Evolutionary conservation across 2,797 vertebrate genomes (phyloP).

Genomic region (Bovichtus diacanthus): DNA sequence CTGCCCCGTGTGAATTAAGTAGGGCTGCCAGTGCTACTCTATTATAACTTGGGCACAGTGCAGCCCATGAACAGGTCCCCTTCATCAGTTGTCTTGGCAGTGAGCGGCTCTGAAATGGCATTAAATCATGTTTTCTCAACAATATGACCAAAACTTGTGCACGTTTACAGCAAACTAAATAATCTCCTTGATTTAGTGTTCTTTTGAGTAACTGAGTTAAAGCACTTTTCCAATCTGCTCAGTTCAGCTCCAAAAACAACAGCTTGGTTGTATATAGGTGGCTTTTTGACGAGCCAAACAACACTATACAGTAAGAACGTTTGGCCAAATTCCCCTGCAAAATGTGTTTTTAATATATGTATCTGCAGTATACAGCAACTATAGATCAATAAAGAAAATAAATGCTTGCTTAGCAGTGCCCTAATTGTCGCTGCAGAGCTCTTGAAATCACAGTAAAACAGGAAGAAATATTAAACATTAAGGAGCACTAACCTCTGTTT

Average conservation of each 20-base stretch:
- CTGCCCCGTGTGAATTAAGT: constrained; percentile 56
- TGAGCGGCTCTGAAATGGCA: constrained; percentile 50
- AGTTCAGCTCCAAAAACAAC: constrained; percentile 10
- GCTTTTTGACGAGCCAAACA: constrained; percentile 17
- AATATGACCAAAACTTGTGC: not conserved
- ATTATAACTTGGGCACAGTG: constrained; percentile 79
- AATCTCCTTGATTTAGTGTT: not conserved
- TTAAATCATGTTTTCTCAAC: constrained; percentile 16
- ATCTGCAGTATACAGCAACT: not conserved
- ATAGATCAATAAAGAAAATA: constrained; percentile 25
- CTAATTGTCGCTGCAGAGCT: constrained; percentile 29
- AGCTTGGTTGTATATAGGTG: constrained; percentile 17
- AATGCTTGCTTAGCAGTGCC: constrained; percentile 14
- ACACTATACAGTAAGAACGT: constrained; percentile 8
- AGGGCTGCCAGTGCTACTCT: constrained; percentile 69
- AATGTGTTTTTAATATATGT: constrained; percentile 19
- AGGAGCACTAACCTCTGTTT: constrained; percentile 81
- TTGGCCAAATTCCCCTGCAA: constrained; percentile 5
- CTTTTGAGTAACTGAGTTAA: not conserved
- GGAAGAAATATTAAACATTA: constrained; percentile 55
- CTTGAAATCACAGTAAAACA: constrained; percentile 17
- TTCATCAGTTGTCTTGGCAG: constrained; percentile 77
- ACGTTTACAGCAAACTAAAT: constrained; percentile 1
- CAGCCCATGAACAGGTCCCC: constrained; percentile 71
- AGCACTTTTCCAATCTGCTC: not conserved